These are phyloP conservation scores for Pteria penguin DNA, from an alignment of 2,888 invertebrate genomes.

Conservation along the genomic window DNA sequence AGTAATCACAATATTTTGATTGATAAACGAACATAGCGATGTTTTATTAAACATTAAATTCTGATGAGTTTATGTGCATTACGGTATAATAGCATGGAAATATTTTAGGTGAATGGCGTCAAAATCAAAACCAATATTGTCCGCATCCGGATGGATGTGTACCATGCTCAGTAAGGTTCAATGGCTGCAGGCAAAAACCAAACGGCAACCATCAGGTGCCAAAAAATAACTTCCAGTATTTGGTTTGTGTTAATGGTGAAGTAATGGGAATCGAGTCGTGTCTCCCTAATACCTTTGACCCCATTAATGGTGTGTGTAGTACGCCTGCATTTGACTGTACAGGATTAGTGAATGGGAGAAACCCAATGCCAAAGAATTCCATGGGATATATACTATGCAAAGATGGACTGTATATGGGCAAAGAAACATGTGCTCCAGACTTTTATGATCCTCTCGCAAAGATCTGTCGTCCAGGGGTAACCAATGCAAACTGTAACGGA, in stretches of 20 bases:
- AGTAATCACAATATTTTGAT: too few relatives aligned
- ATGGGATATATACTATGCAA: conserved; percentile 55
- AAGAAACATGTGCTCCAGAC: conserved; percentile 41
- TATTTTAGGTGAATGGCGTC: conserved; percentile 36
- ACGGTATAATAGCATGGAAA: too few relatives aligned
- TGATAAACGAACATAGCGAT: too few relatives aligned
- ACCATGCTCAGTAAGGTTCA: conserved; percentile 54
- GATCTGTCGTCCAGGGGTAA: conserved; percentile 17
- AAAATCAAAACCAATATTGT: conserved; percentile 40
- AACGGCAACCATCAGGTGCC: conserved; percentile 51
- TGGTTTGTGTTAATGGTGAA: conserved; percentile 21
- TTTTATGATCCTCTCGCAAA: conserved; percentile 5
- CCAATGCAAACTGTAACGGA: neutral
- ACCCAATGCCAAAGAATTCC: conserved; percentile 42
- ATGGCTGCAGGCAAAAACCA: conserved; percentile 52
- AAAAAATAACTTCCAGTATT: conserved; percentile 24
- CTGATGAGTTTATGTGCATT: too few relatives aligned
- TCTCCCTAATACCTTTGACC: conserved; percentile 14
- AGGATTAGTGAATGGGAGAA: conserved; percentile 34
- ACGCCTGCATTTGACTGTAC: conserved; percentile 23
- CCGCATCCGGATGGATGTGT: conserved; percentile 39
- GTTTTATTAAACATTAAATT: too few relatives aligned
- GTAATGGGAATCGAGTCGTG: conserved; percentile 16
- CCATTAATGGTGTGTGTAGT: conserved; percentile 15
- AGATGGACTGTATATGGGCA: conserved; percentile 45